These are phyloP conservation scores for Euplagia quadripunctaria DNA, from an alignment of 2,888 invertebrate species.

Conservation along the genomic window DNA sequence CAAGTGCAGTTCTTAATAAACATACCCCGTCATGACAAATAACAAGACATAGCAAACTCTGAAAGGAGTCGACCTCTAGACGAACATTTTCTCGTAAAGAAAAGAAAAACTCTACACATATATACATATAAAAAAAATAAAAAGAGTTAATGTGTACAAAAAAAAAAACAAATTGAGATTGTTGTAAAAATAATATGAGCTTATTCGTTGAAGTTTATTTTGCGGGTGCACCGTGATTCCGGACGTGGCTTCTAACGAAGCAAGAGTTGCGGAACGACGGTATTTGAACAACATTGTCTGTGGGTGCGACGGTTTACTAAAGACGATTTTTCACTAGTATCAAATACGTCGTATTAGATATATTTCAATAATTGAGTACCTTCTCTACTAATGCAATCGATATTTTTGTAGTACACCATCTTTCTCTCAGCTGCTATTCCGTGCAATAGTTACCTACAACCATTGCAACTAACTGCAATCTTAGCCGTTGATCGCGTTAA, in stretches of 20 bases:
- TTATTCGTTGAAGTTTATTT: conserved; percentile 58
- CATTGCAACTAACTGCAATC: no score
- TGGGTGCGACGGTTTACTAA: conserved; percentile 41
- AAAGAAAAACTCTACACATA: no score
- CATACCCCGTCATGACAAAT: no score
- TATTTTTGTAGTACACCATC: background rate
- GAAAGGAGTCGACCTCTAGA: no score
- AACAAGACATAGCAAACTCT: no score
- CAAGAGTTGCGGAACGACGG: conserved; percentile 52
- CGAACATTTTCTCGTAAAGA: no score
- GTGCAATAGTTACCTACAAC: no score
- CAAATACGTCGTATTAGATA: background rate
- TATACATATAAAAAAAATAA: background rate
- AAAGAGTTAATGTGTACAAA: background rate
- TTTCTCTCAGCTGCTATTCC: no score
- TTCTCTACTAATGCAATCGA: background rate
- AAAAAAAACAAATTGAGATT: background rate
- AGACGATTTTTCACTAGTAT: conserved; percentile 42
- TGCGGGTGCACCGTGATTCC: conserved; percentile 57
- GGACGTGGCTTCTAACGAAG: conserved; percentile 66
- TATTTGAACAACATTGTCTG: conserved; percentile 70
- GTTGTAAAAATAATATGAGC: conserved; percentile 35
- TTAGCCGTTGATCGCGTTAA: no score
- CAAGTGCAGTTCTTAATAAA: no score
- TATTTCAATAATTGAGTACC: background rate